These are phyloP conservation scores for Pandemis corylana DNA, from an alignment of 2,888 invertebrate species.

Conservation along the genomic window DNA sequence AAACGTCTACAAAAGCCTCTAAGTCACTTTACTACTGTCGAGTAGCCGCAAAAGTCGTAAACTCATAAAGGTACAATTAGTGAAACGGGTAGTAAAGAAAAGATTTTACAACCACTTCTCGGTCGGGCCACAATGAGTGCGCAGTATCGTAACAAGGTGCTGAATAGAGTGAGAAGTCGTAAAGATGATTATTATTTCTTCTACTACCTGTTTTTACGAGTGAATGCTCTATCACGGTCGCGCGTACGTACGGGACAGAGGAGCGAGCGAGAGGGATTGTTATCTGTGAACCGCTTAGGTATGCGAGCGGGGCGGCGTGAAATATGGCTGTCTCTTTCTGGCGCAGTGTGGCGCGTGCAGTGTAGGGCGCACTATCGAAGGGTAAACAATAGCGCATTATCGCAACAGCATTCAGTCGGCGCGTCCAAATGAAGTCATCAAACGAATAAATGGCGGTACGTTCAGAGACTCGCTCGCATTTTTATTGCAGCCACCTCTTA, in stretches of 20 bases:
- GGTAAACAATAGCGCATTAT: slow-evolving; percentile 85
- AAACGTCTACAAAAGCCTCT: slow-evolving; percentile 68
- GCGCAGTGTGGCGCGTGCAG: slow-evolving; percentile 79
- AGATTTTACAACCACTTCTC: slow-evolving; percentile 84
- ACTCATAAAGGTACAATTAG: slow-evolving; percentile 85
- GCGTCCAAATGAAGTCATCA: slow-evolving; percentile 84
- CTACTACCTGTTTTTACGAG: slow-evolving; percentile 86
- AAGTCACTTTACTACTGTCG: slow-evolving; percentile 76
- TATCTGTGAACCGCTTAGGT: slow-evolving; percentile 65
- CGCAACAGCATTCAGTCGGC: slow-evolving; percentile 79
- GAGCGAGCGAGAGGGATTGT: slow-evolving; percentile 68
- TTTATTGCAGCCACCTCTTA: slow-evolving; percentile 80
- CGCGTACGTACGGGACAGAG: slow-evolving; percentile 50
- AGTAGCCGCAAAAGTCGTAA: slow-evolving; percentile 83
- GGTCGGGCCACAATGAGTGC: slow-evolving; percentile 83
- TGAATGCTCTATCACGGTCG: slow-evolving; percentile 69
- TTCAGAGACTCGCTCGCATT: slow-evolving; percentile 77
- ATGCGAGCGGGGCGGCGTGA: slow-evolving; percentile 60
- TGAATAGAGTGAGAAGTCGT: slow-evolving; percentile 86
- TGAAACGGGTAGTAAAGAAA: slow-evolving; percentile 84
- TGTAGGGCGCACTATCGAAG: slow-evolving; percentile 82
- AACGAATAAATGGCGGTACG: slow-evolving; percentile 82
- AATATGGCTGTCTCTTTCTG: slow-evolving; percentile 69
- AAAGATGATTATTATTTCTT: slow-evolving; percentile 86
- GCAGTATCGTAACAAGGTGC: slow-evolving; percentile 85